Percentiles rank a stretch among this genome's conserved stretches.
phyloP scores from a whole-genome alignment of 1,140 invertebrate species.

The Drosophila nebulosa region DNA sequence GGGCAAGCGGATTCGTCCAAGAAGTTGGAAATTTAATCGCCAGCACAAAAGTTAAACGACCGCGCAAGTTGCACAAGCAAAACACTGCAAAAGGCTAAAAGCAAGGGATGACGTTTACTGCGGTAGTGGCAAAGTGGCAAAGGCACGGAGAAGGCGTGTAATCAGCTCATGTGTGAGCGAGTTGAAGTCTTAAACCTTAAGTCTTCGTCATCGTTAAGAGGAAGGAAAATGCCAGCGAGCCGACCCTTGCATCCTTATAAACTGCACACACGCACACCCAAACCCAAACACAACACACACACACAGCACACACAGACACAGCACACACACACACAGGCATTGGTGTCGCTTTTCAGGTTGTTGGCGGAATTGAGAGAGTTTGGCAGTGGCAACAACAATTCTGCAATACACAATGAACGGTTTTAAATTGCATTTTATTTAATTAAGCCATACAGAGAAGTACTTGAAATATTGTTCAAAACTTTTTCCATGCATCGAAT shows the following conservation, averaged over 20 bases:
- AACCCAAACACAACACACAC: constrained; percentile 5
- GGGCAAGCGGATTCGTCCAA: constrained; percentile 40
- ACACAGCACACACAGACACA: neutral
- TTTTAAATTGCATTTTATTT: constrained; percentile 70
- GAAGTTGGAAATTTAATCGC: constrained; percentile 71
- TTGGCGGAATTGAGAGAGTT: constrained; percentile 3
- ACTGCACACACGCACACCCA: constrained; percentile 3
- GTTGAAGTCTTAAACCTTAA: constrained; percentile 24
- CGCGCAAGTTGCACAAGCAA: constrained; percentile 65
- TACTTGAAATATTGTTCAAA: constrained; percentile 9
- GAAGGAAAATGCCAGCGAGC: constrained; percentile 44
- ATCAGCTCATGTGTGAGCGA: constrained; percentile 70
- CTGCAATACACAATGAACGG: constrained; percentile 49
- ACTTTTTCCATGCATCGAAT: neutral
- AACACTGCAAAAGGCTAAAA: constrained; percentile 2
- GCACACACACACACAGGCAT: constrained; percentile 16
- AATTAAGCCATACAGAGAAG: constrained; percentile 53
- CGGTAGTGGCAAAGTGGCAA: neutral
- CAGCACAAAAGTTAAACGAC: constrained; percentile 71
- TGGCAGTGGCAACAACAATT: constrained; percentile 32
- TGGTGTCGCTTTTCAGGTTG: constrained; percentile 66
- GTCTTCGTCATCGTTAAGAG: constrained; percentile 15
- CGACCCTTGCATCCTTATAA: constrained; percentile 55
- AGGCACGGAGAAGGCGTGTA: constrained; percentile 27
- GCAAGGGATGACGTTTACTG: neutral